Evolutionary conservation across 2,888 invertebrate species (phyloP), one percentile per base, ranked within the genome.

Genomic region (Nasonia oneida): DNA sequence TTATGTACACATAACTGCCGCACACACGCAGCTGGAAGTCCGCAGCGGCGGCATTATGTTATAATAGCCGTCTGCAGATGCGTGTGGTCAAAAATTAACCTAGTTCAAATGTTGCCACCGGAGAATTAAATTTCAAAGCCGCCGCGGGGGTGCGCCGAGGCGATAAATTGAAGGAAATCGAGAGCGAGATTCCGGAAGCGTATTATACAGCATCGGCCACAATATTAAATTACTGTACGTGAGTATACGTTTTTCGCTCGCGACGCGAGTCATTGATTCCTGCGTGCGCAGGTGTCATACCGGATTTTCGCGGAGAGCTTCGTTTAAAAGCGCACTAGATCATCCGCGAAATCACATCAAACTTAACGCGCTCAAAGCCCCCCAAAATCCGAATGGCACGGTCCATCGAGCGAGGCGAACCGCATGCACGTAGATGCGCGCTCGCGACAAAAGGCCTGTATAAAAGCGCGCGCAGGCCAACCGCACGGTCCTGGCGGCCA

Each of bases 401-500:
- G 57, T 83, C 57, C 42, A 83, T 77, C 70, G 70, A 23, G 15
- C 37, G 50, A 33, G 50, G 6, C 83, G 42, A 83, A 77, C 70
- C 76, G 77, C 42, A 33, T 5, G 64, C 50, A 67, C 67, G 47
- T 61, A 23, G 18, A 15, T 29, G 71, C 57, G 18, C 57, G 57
- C 15, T 14, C 37, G 37, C 37, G 37, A 37, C 5, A 4, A 37
- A 37, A 37, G 37, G 37, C 37, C 3, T 37, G 37, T 76, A n/a
- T 15, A 71, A 71, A 71, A 42, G 73, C 23, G 47, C n/a, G 47
- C 8, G 47, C 42, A 73, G 47, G 14, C n/a, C 23, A 5, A 85
- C 80, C 70, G 71, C 81, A 84, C 71, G 85, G 85, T 82, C 74
- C 61, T 5, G 37, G 4, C 71, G 50, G 81, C 80, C 80, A 71